Evolutionary conservation across 2,113 vertebrate species (phyloP).

Genomic region (Upupa epops): DNA sequence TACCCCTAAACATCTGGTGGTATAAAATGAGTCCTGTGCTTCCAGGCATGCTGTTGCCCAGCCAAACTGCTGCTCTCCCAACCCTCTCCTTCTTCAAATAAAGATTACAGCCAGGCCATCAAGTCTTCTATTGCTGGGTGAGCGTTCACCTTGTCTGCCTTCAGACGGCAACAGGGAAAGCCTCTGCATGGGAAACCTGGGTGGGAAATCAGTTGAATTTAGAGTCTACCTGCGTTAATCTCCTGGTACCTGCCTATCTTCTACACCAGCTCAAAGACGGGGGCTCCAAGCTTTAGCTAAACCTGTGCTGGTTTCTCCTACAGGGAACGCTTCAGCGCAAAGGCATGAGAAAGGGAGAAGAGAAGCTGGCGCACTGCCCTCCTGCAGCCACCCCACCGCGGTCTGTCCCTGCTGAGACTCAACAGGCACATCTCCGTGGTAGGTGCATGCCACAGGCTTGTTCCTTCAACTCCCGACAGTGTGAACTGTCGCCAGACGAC

Average conservation of each 20-base stretch:
- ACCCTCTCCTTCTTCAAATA: background rate
- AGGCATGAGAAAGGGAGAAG: background rate
- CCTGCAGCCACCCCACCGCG: background rate
- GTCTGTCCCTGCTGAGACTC: background rate
- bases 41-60: background rate
- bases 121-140: background rate
- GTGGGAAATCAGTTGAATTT: background rate
- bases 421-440: background rate
- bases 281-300: background rate
- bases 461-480: background rate
- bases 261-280: background rate
- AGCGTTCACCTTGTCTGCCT: background rate
- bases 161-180: background rate
- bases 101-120: background rate
- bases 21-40: background rate
- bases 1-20: background rate
- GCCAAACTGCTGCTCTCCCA: background rate
- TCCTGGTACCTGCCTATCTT: background rate
- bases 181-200: background rate
- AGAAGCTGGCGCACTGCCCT: background rate
- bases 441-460: background rate
- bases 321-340: background rate
- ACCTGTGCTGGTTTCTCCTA: background rate
- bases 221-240: background rate
- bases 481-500: background rate